Base-by-base conservation (phyloP, 1,140 invertebrate species). In the Chlorops oryzae region DNA sequence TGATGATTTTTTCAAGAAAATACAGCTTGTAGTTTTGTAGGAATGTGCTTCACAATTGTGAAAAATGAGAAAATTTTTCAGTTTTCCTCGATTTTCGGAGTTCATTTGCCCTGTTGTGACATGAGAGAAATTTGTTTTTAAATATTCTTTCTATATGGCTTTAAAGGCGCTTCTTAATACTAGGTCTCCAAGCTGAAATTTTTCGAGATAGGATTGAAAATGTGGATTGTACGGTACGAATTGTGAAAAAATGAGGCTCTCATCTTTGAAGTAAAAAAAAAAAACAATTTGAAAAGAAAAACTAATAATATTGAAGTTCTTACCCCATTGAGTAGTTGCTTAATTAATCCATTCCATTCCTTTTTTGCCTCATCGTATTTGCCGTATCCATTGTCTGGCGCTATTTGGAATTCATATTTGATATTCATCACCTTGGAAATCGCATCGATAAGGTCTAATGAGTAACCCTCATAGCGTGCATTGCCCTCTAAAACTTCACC, bases 281-380 rank as follows among this genome's bases (percentile, higher is more conserved):
- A 32, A 32, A 32, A 32, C n/a, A 32, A 32, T 32, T 7, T 7
- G 7, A 9, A 7, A 9, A 32, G 7, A 9, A 32, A 6, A 38
- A 6, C n/a, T 41, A 41, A 10, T 9, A 18, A 9, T 41, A 18
- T 18, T 28, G n/a, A n/a, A n/a, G n/a, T 53, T 75, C 78, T 73
- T 72, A 92, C 90, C 59, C 81, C 80, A 61, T 90, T 86, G 24
- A 92, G 66, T 4, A 95, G 75, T 60, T 92, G 83, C 50, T 78
- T 83, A 2, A 96, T 84, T 17, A 96, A 78, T 20, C 93, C 93
- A 65, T 92, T 83, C 92, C 92, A 96, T 55, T 81, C 76, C 61
- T 84, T 83, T 0, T 79, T 87, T 1, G 78, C 72, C 51, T 81
- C 76, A 67, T 89, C 76, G 23, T 81, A 82, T 5, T 78, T 80